Base-by-base conservation (phyloP, 2,888 invertebrate species). In the Gryllus longicercus region DNA sequence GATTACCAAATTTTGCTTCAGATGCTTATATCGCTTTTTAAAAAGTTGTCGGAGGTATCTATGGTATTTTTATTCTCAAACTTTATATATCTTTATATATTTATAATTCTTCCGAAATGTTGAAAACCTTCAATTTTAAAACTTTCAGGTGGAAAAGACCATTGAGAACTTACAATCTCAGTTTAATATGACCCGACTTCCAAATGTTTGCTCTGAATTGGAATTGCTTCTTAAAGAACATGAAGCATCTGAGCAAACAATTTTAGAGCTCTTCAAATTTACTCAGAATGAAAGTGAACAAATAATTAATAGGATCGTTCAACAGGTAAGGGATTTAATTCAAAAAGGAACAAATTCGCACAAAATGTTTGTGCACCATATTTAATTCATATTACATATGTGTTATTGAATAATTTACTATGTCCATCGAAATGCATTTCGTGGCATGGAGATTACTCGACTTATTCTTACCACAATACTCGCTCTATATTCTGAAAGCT, bases 1-100 rank as follows among this genome's bases (percentile, higher is more conserved):
- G 93, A 95, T 84, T 95, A 94, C 85, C 92, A 92, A 85, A 90
- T 90, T 25, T 87, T 95, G 78, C 86, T 93, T 78, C 92, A 93
- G 85, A 91, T 92, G 87, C 87, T 94, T 78, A 90, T 93, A 82
- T 90, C 91, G 78, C 93, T 94, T 87, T 93, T 94, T 86, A 91
- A 91, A 84, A 92, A 91, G 85, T 87, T 94, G 81, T 87, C 88
- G 82, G 89, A 91, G 88, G 91, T 91, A 85, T 84, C 83, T 80
- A 79, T 74, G 0, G 23, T 25, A 49, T 16, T 79, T 79, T 38
- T 38, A 76, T 18, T n/a, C 49, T 76, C 25, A 21, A 63, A 79
- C 18, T 74, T 75, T 50, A 25, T 75, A n/a, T n/a, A n/a, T n/a
- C n/a, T n/a, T n/a, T n/a, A n/a, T n/a, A n/a, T n/a, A n/a, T n/a